Percentiles rank a stretch among this genome's conserved stretches.
Conservation (phyloP, 1,140 invertebrate species). For the Phymorhynchus buccinoides region DNA sequence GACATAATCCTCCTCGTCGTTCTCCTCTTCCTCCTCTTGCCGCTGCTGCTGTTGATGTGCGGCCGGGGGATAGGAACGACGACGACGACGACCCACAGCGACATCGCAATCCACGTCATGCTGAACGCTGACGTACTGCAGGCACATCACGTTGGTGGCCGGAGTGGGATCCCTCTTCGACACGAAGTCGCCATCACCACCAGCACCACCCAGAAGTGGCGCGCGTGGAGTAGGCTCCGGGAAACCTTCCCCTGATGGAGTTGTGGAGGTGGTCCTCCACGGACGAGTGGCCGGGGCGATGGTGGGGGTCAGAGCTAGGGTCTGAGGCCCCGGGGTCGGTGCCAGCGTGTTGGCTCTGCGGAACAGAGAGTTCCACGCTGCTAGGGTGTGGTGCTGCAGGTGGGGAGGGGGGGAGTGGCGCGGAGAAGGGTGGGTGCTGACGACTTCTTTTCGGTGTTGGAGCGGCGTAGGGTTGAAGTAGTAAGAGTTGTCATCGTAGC, state of each 20-base stretch:
- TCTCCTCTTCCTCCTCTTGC: no score
- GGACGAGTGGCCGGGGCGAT: background rate
- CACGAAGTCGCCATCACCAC: background rate
- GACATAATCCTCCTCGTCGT: no score
- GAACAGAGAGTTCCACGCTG: background rate
- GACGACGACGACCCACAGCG: background rate
- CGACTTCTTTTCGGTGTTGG: background rate
- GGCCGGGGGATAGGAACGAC: background rate
- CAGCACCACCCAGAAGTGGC: background rate
- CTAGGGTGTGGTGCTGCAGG: background rate
- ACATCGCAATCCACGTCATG: background rate
- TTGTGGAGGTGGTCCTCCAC: background rate
- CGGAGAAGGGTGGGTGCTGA: background rate
- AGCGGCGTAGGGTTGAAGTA: background rate
- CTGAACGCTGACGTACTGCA: conserved; percentile 18
- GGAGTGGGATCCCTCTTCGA: background rate
- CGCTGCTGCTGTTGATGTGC: no score
- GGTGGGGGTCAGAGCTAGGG: background rate
- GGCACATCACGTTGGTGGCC: background rate
- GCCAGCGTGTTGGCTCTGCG: background rate
- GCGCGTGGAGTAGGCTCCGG: background rate
- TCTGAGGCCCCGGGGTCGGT: background rate
- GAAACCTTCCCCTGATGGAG: background rate
- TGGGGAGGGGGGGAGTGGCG: background rate
- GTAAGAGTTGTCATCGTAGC: background rate